Percentiles rank a stretch among this genome's conserved stretches.
phyloP scores from a whole-genome alignment of 1,140 invertebrate genomes.

The Drosophila chauvacae region DNA sequence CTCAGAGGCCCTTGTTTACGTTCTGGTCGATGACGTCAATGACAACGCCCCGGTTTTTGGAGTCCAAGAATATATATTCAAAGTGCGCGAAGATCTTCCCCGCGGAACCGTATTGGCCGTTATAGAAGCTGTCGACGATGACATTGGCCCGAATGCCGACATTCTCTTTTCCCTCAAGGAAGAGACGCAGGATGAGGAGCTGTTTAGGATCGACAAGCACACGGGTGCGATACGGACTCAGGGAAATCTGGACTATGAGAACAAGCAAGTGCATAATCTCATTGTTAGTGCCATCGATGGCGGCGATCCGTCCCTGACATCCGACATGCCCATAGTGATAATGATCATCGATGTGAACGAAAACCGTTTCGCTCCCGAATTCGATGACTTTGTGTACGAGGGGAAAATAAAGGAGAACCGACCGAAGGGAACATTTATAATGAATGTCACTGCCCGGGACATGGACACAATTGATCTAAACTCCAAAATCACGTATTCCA shows the following conservation, averaged over 20 bases:
- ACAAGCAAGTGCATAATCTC: conserved; percentile 94
- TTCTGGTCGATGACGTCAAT: conserved; percentile 95
- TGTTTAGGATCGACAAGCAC: conserved; percentile 91
- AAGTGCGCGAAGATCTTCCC: conserved; percentile 96
- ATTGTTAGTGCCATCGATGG: conserved; percentile 93
- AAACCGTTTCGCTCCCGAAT: conserved; percentile 93
- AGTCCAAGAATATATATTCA: conserved; percentile 90
- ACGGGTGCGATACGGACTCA: conserved; percentile 93
- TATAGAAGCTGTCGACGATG: conserved; percentile 94
- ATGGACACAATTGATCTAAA: conserved; percentile 91
- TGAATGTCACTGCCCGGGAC: conserved; percentile 91
- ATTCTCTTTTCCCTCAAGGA: conserved; percentile 91
- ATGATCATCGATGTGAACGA: conserved; percentile 97
- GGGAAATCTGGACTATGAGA: conserved; percentile 93
- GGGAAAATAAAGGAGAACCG: conserved; percentile 91
- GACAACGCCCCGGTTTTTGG: conserved; percentile 95
- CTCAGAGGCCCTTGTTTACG: conserved; percentile 91
- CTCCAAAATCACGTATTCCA: conserved; percentile 93
- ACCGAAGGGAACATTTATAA: conserved; percentile 90
- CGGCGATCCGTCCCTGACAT: conserved; percentile 89
- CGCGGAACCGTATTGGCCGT: conserved; percentile 93
- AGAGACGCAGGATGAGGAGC: conserved; percentile 86
- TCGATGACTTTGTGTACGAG: conserved; percentile 91
- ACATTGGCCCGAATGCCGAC: conserved; percentile 92
- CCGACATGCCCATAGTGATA: conserved; percentile 91